phyloP scores from a whole-genome alignment of 2,797 vertebrate genomes.

The Microctenopoma steveboyesi region DNA sequence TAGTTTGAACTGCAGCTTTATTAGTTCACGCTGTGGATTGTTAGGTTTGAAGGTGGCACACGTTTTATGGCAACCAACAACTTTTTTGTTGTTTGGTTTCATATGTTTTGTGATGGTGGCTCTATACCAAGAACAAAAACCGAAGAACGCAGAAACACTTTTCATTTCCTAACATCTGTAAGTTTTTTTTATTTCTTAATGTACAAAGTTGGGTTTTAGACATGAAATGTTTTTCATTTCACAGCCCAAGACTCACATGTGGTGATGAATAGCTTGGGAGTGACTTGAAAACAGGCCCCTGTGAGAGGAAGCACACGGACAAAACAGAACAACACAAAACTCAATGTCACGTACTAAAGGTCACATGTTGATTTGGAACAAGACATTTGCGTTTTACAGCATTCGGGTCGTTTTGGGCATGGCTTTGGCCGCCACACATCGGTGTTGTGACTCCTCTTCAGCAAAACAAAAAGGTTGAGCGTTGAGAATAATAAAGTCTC shows the following conservation, averaged over 20 bases:
- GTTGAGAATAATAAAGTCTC: background rate
- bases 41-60: too few species aligned
- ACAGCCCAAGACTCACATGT: slow-evolving; percentile 5
- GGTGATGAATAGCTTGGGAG: slow-evolving; percentile 11
- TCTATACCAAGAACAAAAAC: too few species aligned
- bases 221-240: slow-evolving; percentile 8
- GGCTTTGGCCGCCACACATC: background rate
- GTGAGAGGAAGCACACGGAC: slow-evolving; percentile 6
- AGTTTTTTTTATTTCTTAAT: background rate
- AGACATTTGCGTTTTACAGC: background rate
- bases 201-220: background rate
- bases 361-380: slow-evolving; percentile 25
- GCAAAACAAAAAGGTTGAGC: background rate
- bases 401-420: background rate
- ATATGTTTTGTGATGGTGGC: too few species aligned
- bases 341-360: slow-evolving; percentile 1
- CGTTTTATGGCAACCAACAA: background rate
- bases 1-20: background rate
- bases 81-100: too few species aligned
- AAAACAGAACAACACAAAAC: slow-evolving; percentile 20
- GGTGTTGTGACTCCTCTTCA: background rate
- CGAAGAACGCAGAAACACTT: background rate
- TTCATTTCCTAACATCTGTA: slow-evolving; percentile 33
- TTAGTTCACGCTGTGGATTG: too few species aligned
- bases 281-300: slow-evolving; percentile 36